Evolutionary conservation across 2,888 invertebrate species (phyloP), one percentile per base, ranked within the genome.

Genomic region (Monopis laevigella): DNA sequence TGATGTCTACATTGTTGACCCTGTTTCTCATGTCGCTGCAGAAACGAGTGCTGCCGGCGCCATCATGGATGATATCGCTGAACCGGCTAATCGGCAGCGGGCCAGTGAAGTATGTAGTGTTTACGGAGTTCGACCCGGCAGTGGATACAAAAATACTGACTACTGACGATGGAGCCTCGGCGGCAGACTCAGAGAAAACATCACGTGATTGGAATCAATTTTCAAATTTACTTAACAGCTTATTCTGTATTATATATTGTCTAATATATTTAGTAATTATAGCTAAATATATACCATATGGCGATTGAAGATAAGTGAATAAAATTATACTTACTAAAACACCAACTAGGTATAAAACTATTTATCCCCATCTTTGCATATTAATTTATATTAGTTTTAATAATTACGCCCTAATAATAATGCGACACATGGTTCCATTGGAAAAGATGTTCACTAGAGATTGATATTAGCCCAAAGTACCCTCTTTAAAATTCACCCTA

Each of bases 71-170:
- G 2, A 56, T 64, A 28, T 49, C 59, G 2, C 35, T 68, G 10
- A 70, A 62, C 45, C 56, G 68, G 11, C 46, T 71, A 21, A 58
- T 69, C 16, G 59, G 48, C 43, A 58, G 56, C 29, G 73, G 75
- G 2, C 72, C 75, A 3, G 75, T 62, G 13, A 67, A 62, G 49
- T 78, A 78, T 45, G 68, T 70, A 0, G 59, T 77, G 12, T 77
- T 80, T 48, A 73, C 71, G 0, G 80, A 80, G 48, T 75, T 78
- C 44, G 78, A 77, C 43, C 68, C 74, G 1, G 62, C 48, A 40
- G n/a, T n/a, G n/a, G 62, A 66, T 24, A 19, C 45, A n/a, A 64
- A 49, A 47, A 48, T 11, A 5, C 48, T 65, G 2, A 51, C 61
- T 2, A 69, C 65, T 26, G 67, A 67, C 3, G 53, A 40, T 28